phyloP scores from a whole-genome alignment of 2,888 invertebrate species.

The Drosophila diplacantha region DNA sequence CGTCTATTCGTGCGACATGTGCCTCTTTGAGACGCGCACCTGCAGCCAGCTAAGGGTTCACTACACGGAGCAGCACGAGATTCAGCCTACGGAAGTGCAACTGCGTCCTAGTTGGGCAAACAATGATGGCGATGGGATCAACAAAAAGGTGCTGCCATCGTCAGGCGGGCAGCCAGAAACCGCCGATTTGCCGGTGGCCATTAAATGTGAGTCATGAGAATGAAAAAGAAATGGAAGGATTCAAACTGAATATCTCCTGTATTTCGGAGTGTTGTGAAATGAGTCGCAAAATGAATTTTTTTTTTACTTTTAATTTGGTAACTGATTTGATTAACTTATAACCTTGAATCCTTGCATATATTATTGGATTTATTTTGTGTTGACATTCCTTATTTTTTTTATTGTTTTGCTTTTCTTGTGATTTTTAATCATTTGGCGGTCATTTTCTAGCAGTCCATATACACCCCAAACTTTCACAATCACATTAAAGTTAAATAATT shows the following conservation, averaged over 20 bases:
- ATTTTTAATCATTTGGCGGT: background rate
- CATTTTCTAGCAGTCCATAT: conserved; percentile 1
- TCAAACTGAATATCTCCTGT: background rate
- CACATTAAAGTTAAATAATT: background rate
- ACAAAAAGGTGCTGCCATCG: background rate
- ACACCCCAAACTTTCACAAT: too few species aligned
- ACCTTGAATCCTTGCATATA: background rate
- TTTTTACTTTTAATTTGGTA: background rate
- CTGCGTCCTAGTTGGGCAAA: conserved; percentile 59
- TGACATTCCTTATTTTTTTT: background rate
- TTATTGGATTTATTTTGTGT: background rate
- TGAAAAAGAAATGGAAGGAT: conserved; percentile 1
- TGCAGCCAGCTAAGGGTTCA: conserved; percentile 57
- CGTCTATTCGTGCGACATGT: conserved; percentile 66
- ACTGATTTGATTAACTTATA: background rate
- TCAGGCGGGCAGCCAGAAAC: conserved; percentile 11
- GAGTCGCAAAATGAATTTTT: conserved; percentile 12
- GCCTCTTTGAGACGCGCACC: conserved; percentile 62
- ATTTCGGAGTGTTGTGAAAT: conserved; percentile 20
- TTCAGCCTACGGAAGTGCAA: conserved; percentile 64
- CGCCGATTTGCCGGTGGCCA: conserved; percentile 48
- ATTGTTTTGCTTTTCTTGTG: background rate
- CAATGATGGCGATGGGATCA: background rate
- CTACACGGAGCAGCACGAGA: conserved; percentile 60
- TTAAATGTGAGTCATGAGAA: conserved; percentile 48